Base-by-base conservation (phyloP, 2,797 vertebrate species). In the Gymnoscopelus braueri region DNA sequence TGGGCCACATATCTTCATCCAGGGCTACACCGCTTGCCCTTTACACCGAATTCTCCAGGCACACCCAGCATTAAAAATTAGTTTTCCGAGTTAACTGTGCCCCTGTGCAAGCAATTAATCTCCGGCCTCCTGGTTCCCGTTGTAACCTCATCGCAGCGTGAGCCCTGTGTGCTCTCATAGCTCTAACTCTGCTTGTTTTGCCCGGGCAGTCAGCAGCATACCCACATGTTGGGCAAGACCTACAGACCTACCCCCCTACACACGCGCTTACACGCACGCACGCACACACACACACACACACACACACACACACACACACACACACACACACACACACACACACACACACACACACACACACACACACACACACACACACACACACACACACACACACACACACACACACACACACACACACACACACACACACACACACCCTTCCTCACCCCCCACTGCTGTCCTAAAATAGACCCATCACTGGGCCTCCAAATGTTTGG, bases 391-490 rank as follows among this genome's bases (percentile, higher is more conserved):
- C 13, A 4, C 48, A 62, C 13, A 4, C 35, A 6, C 53, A 26
- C 24, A 3, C 26, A 13, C 13, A 2, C 48, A 49, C 48, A 8
- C 39, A 62, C 13, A 4, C 35, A 6, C 53, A 26, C 24, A 3
- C 26, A 13, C 13, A 2, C 48, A 49, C 48, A 8, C 39, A 29
- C 60, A 7, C n/a, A 3, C 24, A 10, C n/a, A 13, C 14, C 39
- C 39, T 5, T n/a, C 5, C n/a, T 61, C 14, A 14, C 7, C 66
- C 79, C 66, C 72, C 66, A 72, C 61, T 75, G 77, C 72, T 81
- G 68, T 88, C 88, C 79, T 73, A 88, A 92, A 91, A 92, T 91
- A 92, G 89, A 90, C 88, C 85, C 82, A 80, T 79, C 35, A 79
- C 80, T 80, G 88, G 89, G 88, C 88, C 90, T 89, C 86, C 59